Percentiles rank a stretch among this genome's conserved stretches.
Conservation (phyloP, 2,113 vertebrate genomes). For the Donacobius atricapilla region DNA sequence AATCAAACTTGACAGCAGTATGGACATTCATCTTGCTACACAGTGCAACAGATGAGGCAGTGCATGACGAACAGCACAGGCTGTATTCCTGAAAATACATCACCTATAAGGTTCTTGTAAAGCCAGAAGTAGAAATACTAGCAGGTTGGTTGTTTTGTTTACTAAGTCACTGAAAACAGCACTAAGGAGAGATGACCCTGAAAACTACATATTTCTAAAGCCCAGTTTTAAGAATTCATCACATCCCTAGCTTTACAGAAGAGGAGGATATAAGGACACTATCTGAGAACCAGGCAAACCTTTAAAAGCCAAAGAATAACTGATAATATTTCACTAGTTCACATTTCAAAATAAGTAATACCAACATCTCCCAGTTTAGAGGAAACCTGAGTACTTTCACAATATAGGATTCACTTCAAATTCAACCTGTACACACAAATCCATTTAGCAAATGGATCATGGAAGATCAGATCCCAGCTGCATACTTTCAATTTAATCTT, state of each 20-base stretch:
- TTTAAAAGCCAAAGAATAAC: not conserved
- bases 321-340: not conserved
- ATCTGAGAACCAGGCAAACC: not conserved
- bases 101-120: not conserved
- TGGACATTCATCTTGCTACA: not conserved
- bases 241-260: not conserved
- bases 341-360: not conserved
- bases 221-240: not conserved
- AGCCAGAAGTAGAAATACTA: not conserved
- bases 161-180: not conserved
- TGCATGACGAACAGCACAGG: not conserved
- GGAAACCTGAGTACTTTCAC: not conserved
- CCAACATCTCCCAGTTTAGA: not conserved
- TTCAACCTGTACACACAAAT: not conserved
- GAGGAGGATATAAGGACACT: not conserved
- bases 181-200: not conserved
- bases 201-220: not conserved
- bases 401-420: not conserved
- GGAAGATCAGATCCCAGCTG: not conserved
- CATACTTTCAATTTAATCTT: not conserved
- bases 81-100: not conserved
- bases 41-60: not conserved
- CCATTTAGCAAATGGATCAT: not conserved
- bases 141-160: not conserved
- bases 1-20: not conserved